Percentiles rank a stretch among this genome's conserved stretches.
These are phyloP conservation scores for Panthera tigris DNA, from an alignment of 2,113 vertebrate species.

Conservation along the genomic window DNA sequence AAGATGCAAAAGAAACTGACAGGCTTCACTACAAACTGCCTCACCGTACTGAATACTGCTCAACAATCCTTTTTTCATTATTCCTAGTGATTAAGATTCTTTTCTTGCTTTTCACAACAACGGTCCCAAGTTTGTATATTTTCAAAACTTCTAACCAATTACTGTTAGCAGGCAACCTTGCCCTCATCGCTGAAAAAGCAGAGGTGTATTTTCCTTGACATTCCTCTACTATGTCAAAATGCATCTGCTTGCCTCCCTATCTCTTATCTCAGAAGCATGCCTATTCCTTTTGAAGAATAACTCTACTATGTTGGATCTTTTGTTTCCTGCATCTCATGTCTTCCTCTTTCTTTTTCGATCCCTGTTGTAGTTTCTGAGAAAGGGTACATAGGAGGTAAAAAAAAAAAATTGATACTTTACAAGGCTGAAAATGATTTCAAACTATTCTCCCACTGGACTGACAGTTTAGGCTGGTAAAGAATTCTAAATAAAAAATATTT, in stretches of 20 bases:
- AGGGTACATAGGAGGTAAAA: not conserved
- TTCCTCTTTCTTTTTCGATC: conserved; percentile 7
- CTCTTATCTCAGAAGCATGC: not conserved
- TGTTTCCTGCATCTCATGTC: not conserved
- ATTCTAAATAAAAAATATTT: not conserved
- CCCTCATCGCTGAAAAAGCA: not conserved
- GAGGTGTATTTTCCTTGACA: not conserved
- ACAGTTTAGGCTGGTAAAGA: not conserved
- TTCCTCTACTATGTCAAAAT: not conserved
- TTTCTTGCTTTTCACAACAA: not conserved
- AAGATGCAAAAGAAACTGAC: not conserved
- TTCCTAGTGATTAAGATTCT: not conserved
- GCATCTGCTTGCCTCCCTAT: not conserved
- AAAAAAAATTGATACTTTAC: not conserved
- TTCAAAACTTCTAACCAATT: not conserved
- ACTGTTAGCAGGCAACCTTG: not conserved
- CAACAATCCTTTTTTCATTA: not conserved
- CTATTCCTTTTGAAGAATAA: not conserved
- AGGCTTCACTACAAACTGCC: not conserved
- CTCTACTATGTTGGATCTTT: not conserved
- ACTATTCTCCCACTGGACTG: not conserved
- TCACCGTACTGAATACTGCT: not conserved
- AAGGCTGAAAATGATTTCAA: not conserved
- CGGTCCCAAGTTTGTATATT: not conserved
- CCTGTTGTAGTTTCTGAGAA: conserved; percentile 42